These are phyloP conservation scores for Falcunculus frontatus DNA, from an alignment of 2,113 vertebrate species.

Conservation along the genomic window DNA sequence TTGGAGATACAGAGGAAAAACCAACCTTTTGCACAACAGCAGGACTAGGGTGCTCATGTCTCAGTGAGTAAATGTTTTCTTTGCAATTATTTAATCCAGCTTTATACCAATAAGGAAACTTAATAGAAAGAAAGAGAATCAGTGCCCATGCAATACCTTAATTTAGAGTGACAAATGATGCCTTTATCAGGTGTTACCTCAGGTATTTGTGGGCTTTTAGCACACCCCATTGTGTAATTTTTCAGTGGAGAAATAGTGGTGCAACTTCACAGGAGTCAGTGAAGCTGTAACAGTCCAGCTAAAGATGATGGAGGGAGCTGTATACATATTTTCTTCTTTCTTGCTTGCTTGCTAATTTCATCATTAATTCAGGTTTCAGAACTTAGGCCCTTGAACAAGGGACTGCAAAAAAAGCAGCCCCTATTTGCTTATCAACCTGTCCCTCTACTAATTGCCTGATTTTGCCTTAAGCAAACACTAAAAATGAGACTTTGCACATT, in stretches of 20 bases:
- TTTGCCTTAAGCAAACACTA: neutral
- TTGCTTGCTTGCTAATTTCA: neutral
- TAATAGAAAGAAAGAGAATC: neutral
- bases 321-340: neutral
- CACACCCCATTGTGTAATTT: neutral
- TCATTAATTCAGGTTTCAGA: neutral
- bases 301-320: neutral
- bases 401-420: neutral
- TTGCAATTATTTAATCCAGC: neutral
- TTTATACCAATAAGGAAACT: neutral
- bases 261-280: neutral
- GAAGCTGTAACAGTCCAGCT: neutral
- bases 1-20: neutral
- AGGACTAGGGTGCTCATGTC: fast-evolving
- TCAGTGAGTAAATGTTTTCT: neutral
- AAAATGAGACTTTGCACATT: neutral
- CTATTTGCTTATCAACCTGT: neutral
- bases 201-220: neutral
- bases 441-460: neutral
- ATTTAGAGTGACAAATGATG: neutral
- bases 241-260: neutral
- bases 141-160: neutral
- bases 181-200: neutral
- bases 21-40: neutral
- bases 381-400: neutral